Conservation (phyloP, 2,888 invertebrate genomes). For the Tricholauxania praeusta region DNA sequence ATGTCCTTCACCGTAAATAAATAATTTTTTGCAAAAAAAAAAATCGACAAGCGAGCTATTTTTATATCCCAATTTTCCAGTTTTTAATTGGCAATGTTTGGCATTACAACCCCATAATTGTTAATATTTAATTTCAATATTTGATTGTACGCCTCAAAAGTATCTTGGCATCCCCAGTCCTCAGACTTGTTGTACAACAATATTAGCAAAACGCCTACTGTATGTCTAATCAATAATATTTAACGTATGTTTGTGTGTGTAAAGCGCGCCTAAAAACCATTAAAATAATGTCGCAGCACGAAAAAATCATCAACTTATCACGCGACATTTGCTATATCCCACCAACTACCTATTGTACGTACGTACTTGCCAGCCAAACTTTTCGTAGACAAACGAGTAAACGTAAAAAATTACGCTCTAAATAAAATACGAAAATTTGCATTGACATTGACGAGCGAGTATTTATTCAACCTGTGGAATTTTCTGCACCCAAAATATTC, state of each 20-base stretch:
- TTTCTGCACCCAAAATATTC: background rate
- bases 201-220: background rate
- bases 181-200: conserved; percentile 1
- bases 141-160: background rate
- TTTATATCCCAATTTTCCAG: no score
- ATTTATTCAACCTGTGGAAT: conserved; percentile 26
- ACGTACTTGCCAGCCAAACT: no score
- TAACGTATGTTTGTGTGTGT: conserved; percentile 6
- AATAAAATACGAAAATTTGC: background rate
- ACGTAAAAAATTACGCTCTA: conserved; percentile 1
- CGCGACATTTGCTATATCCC: conserved; percentile 15
- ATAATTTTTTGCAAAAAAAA: background rate
- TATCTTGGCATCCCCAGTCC: background rate
- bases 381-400: no score
- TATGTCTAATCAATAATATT: conserved; percentile 3
- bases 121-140: conserved; percentile 5
- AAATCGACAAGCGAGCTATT: no score
- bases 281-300: conserved; percentile 19
- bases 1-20: no score
- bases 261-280: conserved; percentile 8
- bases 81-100: background rate
- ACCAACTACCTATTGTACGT: background rate
- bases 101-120: conserved; percentile 4
- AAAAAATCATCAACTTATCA: background rate
- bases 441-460: background rate